Base-by-base conservation (phyloP, 2,113 vertebrate genomes). In the Puntigrus tetrazona region DNA sequence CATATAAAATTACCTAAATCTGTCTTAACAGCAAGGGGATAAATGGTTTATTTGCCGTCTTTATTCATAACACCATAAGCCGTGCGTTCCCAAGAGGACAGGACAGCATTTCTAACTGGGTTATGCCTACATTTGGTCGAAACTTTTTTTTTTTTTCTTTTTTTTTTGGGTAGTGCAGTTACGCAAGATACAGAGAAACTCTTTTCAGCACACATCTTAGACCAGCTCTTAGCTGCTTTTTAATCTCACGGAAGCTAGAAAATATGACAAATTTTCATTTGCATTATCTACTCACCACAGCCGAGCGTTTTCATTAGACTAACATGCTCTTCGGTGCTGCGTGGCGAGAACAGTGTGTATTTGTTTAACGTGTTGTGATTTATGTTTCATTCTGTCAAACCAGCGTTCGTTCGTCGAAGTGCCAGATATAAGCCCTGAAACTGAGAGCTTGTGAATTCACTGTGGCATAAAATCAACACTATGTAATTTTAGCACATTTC, bases 21-120 rank as follows among this genome's bases (percentile, higher is more conserved):
- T 89, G 86, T 89, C 86, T 81, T 47, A 70, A 57, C 50, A 69
- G 8, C 11, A 52, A 63, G 78, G 86, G 81, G 86, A 88, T 78
- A 43, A 90, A 90, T 88, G 87, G 87, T 84, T 78, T 79, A 73
- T 89, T 86, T 90, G 78, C 47, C 72, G 74, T 86, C 86, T 72
- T 87, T 88, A 76, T 91, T 88, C 87, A 87, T 74, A 83, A 90
- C 82, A 86, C 67, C 38, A 27, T 69, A 81, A 87, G 84, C 85
- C 61, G 41, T 45, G 55, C 57, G 69, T 84, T 91, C 83, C 86
- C 86, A 81, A 55, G 18, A 57, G 86, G 85, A 84, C 41, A 67
- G 73, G 52, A 61, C 27, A 73, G 45, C 55, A 1, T 72, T 67
- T 91, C 81, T 91, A 91, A 89, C 73, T 87, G 76, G 88, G 91